Percentiles rank a stretch among this genome's conserved stretches.
phyloP scores from a whole-genome alignment of 2,888 invertebrate genomes.

The Penaeus monodon region DNA sequence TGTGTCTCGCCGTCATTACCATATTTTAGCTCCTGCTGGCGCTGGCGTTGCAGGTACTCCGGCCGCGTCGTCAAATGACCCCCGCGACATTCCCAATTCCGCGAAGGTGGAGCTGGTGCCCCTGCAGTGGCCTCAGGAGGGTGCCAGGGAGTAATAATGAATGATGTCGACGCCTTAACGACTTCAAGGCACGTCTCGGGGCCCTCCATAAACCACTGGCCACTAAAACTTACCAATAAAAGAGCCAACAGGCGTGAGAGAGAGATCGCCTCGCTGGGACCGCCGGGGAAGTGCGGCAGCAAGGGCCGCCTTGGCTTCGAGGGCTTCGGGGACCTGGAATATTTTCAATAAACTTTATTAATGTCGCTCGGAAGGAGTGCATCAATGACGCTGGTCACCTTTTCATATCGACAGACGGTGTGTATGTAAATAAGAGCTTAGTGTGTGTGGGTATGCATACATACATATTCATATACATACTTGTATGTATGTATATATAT shows the following conservation, averaged over 20 bases:
- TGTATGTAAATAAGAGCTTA: too few species aligned
- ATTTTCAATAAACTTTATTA: too few species aligned
- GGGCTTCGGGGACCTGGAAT: too few species aligned
- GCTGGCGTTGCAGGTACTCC: neutral
- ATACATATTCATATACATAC: too few species aligned
- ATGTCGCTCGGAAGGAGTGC: too few species aligned
- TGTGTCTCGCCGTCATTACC: too few species aligned
- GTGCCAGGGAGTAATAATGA: conserved; percentile 31
- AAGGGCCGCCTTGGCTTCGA: too few species aligned
- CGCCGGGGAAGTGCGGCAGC: neutral
- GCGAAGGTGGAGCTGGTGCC: neutral
- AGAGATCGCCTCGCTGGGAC: neutral
- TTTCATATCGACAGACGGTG: too few species aligned
- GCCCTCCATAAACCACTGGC: conserved; percentile 26
- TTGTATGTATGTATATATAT: too few species aligned
- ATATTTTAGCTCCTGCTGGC: neutral
- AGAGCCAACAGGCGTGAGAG: conserved; percentile 23
- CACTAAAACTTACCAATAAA: conserved; percentile 47
- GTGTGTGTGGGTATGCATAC: too few species aligned
- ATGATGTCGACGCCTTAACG: conserved; percentile 30
- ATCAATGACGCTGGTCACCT: too few species aligned
- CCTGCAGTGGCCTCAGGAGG: conserved; percentile 14
- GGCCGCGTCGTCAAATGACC: conserved; percentile 21
- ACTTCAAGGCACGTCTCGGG: conserved; percentile 38
- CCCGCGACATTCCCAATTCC: conserved; percentile 27